Conservation (phyloP, 2,797 vertebrate genomes). For the Manis javanica region DNA sequence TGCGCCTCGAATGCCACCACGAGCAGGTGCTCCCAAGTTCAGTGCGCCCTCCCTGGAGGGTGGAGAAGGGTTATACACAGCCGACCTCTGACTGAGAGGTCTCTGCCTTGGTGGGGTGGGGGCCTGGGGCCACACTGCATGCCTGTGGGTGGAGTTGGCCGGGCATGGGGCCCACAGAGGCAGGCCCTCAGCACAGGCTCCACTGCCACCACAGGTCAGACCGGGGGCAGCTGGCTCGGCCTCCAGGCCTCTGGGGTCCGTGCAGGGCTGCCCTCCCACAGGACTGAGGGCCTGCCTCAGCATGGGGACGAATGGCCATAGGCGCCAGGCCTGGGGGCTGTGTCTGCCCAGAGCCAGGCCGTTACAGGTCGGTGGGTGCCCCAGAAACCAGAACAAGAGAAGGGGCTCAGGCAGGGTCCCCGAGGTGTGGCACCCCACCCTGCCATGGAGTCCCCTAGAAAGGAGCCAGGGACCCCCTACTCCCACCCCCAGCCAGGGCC, state of each 20-base stretch:
- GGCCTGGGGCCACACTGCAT: rapidly evolving
- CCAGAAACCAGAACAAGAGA: not conserved
- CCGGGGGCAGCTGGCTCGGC: not conserved
- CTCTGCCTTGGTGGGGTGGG: not conserved
- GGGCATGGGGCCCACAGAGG: not conserved
- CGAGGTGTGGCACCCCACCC: not conserved
- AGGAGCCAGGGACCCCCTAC: not conserved
- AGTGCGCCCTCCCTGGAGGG: not conserved
- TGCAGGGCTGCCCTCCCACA: rapidly evolving
- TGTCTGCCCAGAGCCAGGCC: not conserved
- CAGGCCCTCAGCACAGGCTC: not conserved
- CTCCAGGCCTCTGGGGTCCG: not conserved
- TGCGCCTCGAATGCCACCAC: not conserved
- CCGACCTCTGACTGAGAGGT: too few relatives aligned
- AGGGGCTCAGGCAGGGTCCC: not conserved
- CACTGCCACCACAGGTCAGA: not conserved
- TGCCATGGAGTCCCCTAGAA: not conserved
- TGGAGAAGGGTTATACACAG: not conserved
- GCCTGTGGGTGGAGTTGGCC: not conserved
- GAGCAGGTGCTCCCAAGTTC: not conserved
- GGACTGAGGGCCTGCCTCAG: not conserved
- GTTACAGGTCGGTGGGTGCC: rapidly evolving
- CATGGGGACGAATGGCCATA: not conserved
- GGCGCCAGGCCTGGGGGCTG: not conserved
- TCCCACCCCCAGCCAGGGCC: too few relatives aligned